Conservation (phyloP, 2,888 invertebrate genomes). For the Hirtodrosophila trivittata region DNA sequence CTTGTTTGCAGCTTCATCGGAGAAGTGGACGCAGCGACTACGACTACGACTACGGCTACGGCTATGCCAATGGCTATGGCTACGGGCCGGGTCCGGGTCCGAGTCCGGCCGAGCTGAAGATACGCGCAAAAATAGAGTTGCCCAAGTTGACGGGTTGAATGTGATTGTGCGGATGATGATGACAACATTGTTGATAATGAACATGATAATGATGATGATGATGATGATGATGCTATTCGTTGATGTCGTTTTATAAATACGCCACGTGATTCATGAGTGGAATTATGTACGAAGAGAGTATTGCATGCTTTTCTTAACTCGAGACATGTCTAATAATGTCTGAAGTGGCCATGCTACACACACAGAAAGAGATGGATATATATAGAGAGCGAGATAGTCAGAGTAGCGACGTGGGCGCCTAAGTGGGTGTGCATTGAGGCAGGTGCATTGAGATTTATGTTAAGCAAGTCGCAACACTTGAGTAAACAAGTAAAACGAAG, state of each 20-base stretch:
- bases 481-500: neutral
- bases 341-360: conserved; percentile 16
- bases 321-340: conserved; percentile 34
- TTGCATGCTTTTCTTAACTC: conserved; percentile 39
- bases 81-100: conserved; percentile 15
- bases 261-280: conserved; percentile 66
- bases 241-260: conserved; percentile 70
- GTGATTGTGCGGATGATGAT: conserved; percentile 12
- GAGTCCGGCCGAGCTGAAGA: conserved; percentile 55
- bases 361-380: neutral
- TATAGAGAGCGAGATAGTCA: neutral
- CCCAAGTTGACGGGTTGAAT: conserved; percentile 31
- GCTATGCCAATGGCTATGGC: neutral
- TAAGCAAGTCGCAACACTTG: neutral
- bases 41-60: conserved; percentile 14
- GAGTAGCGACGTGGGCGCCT: conserved; percentile 44
- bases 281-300: conserved; percentile 47
- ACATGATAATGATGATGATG: conserved; percentile 4
- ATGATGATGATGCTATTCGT: conserved; percentile 37
- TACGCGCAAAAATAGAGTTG: conserved; percentile 71
- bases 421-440: conserved; percentile 51
- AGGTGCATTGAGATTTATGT: conserved; percentile 40
- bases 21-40: conserved; percentile 43
- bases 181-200: conserved; percentile 3
- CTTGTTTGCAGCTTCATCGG: conserved; percentile 59